phyloP scores from a whole-genome alignment of 2,797 vertebrate genomes.

The Podargus strigoides region DNA sequence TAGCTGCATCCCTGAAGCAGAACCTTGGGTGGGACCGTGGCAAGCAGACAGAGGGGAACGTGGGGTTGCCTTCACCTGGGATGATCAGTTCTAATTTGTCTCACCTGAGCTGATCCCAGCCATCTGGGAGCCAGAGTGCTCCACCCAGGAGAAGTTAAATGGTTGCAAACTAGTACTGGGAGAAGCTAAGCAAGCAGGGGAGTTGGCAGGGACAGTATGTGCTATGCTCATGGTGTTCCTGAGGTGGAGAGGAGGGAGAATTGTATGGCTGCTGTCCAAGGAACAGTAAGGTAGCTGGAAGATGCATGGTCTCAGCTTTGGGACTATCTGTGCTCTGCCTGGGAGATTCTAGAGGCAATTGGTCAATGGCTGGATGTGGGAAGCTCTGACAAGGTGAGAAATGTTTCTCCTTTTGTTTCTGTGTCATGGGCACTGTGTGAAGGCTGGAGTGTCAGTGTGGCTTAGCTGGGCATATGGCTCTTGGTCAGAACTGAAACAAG shows the following conservation, averaged over 20 bases:
- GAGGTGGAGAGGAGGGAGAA: neutral
- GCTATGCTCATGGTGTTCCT: accelerated
- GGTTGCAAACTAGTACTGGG: neutral
- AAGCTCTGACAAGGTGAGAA: neutral
- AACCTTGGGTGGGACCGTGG: neutral
- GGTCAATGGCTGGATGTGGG: neutral
- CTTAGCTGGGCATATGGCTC: neutral
- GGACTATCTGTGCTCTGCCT: neutral
- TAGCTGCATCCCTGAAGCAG: neutral
- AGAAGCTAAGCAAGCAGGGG: neutral
- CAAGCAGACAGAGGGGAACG: accelerated
- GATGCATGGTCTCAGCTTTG: neutral
- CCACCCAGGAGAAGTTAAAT: neutral
- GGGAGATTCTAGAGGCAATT: neutral
- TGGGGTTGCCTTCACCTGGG: neutral
- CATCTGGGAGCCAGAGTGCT: neutral
- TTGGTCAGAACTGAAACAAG: neutral
- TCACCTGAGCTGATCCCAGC: neutral
- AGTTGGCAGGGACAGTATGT: accelerated
- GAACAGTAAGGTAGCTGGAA: neutral
- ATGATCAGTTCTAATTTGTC: neutral
- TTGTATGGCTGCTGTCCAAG: neutral
- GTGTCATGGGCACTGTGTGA: accelerated
- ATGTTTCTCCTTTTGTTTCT: neutral
- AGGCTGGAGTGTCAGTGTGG: neutral